Percentiles rank a stretch among this genome's conserved stretches.
phyloP scores from a whole-genome alignment of 2,888 invertebrate species.

The Ametastegia equiseti region DNA sequence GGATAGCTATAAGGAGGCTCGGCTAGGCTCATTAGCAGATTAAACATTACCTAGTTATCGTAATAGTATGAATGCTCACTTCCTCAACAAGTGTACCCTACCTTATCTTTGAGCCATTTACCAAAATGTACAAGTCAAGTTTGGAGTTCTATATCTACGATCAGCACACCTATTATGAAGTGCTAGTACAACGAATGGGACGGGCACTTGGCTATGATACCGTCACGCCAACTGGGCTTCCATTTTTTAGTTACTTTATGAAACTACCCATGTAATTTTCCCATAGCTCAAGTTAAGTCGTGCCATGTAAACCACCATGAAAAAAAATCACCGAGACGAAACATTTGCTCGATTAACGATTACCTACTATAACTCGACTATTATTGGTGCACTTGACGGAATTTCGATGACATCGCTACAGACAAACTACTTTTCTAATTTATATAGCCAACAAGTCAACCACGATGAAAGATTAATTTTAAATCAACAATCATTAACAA shows the following conservation, averaged over 20 bases:
- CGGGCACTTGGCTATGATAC: slow-evolving; percentile 46
- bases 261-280: neutral
- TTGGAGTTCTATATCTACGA: slow-evolving; percentile 36
- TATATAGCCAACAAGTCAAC: neutral
- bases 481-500: slow-evolving; percentile 7
- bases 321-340: no score
- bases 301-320: no score
- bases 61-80: slow-evolving; percentile 49
- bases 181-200: slow-evolving; percentile 48
- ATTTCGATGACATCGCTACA: neutral
- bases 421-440: neutral
- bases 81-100: slow-evolving; percentile 47
- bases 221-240: slow-evolving; percentile 41
- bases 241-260: slow-evolving; percentile 16
- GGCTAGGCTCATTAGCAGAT: slow-evolving; percentile 39
- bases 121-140: slow-evolving; percentile 45
- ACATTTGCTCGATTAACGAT: no score
- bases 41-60: slow-evolving; percentile 46
- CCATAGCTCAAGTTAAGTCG: neutral
- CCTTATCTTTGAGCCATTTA: slow-evolving; percentile 46
- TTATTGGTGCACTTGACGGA: neutral
- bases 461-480: slow-evolving; percentile 1
- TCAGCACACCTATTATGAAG: slow-evolving; percentile 48
- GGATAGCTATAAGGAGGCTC: neutral
- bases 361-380: no score